Evolutionary conservation across 2,113 vertebrate species (phyloP).

Genomic region (Syngnathus scovelli): DNA sequence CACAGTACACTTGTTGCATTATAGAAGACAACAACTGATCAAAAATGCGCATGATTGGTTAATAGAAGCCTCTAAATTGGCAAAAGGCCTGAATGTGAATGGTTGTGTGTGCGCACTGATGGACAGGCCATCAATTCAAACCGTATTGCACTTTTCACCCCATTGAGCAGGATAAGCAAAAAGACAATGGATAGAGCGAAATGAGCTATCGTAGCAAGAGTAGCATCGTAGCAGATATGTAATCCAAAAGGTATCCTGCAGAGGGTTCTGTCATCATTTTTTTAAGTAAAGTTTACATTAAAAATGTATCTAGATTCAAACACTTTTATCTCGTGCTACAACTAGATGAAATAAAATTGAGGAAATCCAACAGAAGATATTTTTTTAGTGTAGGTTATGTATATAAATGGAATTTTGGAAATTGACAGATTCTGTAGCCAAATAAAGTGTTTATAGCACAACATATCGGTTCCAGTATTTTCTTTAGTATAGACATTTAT

Average conservation of each 20-base stretch:
- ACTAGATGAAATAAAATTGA: too few species aligned
- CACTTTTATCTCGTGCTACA: too few species aligned
- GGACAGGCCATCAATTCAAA: neutral
- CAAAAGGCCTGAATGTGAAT: neutral
- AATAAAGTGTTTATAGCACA: neutral
- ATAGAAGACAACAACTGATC: slow-evolving; percentile 18
- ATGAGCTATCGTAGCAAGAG: neutral
- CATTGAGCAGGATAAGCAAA: neutral
- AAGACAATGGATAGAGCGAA: neutral
- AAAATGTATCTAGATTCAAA: too few species aligned
- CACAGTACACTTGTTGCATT: slow-evolving; percentile 14
- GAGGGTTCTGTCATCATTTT: too few species aligned
- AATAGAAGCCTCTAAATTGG: neutral
- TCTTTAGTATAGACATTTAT: neutral
- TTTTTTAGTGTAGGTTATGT: neutral
- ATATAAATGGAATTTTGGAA: neutral
- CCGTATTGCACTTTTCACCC: neutral
- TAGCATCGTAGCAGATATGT: too few species aligned
- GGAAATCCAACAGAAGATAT: too few species aligned
- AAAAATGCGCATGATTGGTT: neutral
- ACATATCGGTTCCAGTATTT: neutral
- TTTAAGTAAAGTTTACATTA: too few species aligned
- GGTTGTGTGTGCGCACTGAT: neutral
- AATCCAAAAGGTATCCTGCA: too few species aligned
- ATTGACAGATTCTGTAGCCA: neutral